Base-by-base conservation (phyloP, 2,113 vertebrate genomes). In the Grus americana region DNA sequence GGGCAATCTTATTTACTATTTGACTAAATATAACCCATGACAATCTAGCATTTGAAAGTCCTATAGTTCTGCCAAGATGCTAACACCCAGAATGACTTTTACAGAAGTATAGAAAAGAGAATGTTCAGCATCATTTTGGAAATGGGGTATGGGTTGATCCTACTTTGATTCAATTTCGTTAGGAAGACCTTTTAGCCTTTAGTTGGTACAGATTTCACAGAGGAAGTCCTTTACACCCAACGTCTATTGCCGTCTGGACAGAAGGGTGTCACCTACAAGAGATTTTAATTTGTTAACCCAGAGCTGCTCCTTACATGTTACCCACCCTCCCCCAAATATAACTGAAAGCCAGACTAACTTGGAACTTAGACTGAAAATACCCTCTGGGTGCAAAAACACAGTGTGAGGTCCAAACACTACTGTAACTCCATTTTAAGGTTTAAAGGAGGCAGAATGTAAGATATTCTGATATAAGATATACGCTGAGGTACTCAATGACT, bases 11-110 rank as follows among this genome's bases (percentile, higher is more conserved):
- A 90, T 75, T 90, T 87, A 61, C 38, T 14, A 27, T 12, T 86
- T 70, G 23, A 52, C 63, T 72, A 93, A 90, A 83, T 32, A 93
- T 76, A 82, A 79, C 66, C 13, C 15, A 29, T 65, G 34, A 80
- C 58, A 88, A 58, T 73, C 78, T 15, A 70, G 34, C 7, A 76
- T 71, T 95, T 73, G 54, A 27, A 89, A 61, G 13, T 55, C 30
- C 47, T 46, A 27, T 44, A 32, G 44, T 71, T 71, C 46, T 95
- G 91, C 84, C 80, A 88, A 92, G 40, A 90, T 66, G 58, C n/a
- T 83, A 89, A 70, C 80, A 93, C 54, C 20, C 71, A 82, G 49
- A 88, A 86, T 47, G 27, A 80, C 58, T 72, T 92, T 76, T 86
- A 79, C 75, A 34, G 29, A 80, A 76, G 7, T 54, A 72, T 1